Evolutionary conservation across 2,113 vertebrate genomes (phyloP), one percentile per base, ranked within the genome.

Genomic region (Raja brachyura): DNA sequence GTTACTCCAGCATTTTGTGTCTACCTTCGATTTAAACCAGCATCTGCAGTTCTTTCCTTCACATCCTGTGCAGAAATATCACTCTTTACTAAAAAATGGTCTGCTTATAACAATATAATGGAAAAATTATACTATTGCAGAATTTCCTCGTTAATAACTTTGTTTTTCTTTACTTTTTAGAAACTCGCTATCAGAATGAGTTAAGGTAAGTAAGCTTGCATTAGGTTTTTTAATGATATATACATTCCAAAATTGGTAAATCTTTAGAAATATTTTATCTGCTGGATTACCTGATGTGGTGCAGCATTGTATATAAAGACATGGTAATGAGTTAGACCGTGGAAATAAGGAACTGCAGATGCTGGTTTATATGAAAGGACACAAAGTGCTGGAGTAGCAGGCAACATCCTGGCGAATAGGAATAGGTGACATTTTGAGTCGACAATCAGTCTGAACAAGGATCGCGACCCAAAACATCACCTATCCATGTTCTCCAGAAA

Each of bases 81-180:
- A 61, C 54, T 5, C 18, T 81, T 39, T 1, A 81, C 28, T 59
- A 22, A 25, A 61, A 85, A 85, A 48, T 56, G 9, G 13, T n/a
- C 56, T 3, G 8, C 48, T 7, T 10, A 8, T 25, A 83, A 83
- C 4, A 48, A 48, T 3, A 0, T 48, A 48, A 48, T 48, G 39
- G 39, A n/a, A 59, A 54, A 61, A n/a, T 28, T 3, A 2, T 28
- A 4, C 81, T 59, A 10, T 66, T 66, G 13, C 63, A 14, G 13
- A 66, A 66, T 73, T 73, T 73, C 16, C 18, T 73, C 18, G 63
- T 73, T 73, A 20, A 73, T 73, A 54, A 56, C 10, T 81, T 14
- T 2, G 54, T 33, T 6, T 88, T 88, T 88, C 83, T 88, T 88
- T 88, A 63, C 28, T 6, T 88, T 61, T 61, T 88, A 88, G 83